Evolutionary conservation across 2,888 invertebrate species (phyloP).

Genomic region (Campoplex nolae): DNA sequence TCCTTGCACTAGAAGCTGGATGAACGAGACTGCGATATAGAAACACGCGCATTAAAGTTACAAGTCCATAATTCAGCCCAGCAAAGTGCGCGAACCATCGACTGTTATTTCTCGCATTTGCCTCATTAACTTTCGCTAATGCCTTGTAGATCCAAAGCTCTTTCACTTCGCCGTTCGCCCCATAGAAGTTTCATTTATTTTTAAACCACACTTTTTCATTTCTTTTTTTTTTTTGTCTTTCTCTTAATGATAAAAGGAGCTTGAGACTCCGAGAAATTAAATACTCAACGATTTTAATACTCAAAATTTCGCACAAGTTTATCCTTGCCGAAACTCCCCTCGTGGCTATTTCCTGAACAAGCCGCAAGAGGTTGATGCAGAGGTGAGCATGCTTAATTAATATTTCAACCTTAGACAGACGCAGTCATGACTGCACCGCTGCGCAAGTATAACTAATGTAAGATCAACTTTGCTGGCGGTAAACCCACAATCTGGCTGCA

Average conservation of each 20-base stretch:
- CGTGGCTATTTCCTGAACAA: slow-evolving; percentile 5
- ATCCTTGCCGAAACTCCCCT: not conserved
- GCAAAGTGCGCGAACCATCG: not conserved
- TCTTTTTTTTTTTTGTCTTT: not conserved
- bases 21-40: slow-evolving; percentile 24
- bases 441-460: slow-evolving; percentile 34
- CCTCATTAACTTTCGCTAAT: slow-evolving; percentile 17
- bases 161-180: not conserved
- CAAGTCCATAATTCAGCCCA: not conserved
- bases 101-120: not conserved
- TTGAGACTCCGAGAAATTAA: not conserved
- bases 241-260: not conserved
- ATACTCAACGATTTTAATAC: not conserved
- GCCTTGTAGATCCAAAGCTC: not conserved
- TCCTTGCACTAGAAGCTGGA: slow-evolving; percentile 2
- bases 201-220: not conserved
- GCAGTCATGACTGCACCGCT: slow-evolving; percentile 26
- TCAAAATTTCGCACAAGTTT: slow-evolving; percentile 4
- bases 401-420: slow-evolving; percentile 24
- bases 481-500: slow-evolving; percentile 19
- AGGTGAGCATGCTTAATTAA: slow-evolving; percentile 39
- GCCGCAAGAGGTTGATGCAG: slow-evolving; percentile 20
- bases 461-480: slow-evolving; percentile 36
- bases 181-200: not conserved
- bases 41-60: not conserved